Evolutionary conservation across 2,113 vertebrate genomes (phyloP).

Genomic region (Apodemus sylvaticus): DNA sequence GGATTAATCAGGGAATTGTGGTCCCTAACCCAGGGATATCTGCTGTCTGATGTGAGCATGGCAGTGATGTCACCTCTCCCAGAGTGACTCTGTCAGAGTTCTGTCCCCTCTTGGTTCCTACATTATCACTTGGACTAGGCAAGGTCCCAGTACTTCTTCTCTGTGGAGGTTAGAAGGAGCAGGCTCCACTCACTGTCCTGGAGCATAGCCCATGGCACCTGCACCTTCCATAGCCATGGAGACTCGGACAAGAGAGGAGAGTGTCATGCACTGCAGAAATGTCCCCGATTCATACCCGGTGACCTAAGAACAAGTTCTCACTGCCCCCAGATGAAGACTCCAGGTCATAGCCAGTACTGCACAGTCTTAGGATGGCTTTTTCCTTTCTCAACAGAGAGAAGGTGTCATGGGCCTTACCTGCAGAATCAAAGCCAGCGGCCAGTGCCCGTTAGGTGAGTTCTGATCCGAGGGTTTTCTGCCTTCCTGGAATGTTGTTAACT

Average conservation of each 20-base stretch:
- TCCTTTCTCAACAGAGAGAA: fast-evolving
- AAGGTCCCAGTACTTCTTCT: fast-evolving
- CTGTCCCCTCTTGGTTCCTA: fast-evolving
- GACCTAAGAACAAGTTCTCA: fast-evolving
- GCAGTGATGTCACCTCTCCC: not conserved
- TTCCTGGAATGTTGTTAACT: not conserved
- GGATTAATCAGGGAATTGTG: not conserved
- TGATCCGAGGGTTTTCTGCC: not conserved
- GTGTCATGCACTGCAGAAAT: too few species aligned
- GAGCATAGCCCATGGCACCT: fast-evolving
- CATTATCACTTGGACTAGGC: not conserved
- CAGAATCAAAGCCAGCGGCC: not conserved
- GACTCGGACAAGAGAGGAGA: not conserved
- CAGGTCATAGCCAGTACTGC: too few species aligned
- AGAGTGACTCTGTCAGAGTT: fast-evolving
- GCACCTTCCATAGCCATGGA: not conserved
- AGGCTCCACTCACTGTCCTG: too few species aligned
- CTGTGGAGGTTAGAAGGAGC: fast-evolving
- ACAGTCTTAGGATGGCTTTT: too few species aligned
- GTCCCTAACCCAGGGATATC: not conserved
- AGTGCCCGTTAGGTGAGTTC: not conserved
- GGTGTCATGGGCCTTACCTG: not conserved
- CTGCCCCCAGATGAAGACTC: fast-evolving
- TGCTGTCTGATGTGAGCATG: too few species aligned
- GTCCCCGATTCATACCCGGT: too few species aligned